Evolutionary conservation across 2,888 invertebrate genomes (phyloP).

Genomic region (Diarsia dahlii): DNA sequence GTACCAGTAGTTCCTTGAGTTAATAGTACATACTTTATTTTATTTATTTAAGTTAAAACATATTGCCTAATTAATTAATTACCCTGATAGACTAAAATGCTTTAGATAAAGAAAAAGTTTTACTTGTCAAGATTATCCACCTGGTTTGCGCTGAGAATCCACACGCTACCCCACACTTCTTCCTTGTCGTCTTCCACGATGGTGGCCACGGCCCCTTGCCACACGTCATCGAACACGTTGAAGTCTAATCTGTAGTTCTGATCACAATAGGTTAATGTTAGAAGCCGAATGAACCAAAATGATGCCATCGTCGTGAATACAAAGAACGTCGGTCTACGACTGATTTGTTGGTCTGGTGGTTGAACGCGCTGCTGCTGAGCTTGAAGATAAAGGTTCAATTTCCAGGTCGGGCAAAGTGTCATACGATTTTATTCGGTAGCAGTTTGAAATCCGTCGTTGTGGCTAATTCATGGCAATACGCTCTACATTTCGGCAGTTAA

Average conservation of each 20-base stretch:
- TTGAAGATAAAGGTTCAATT: not conserved
- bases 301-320: not conserved
- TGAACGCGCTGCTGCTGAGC: not conserved
- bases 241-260: slow-evolving; percentile 93
- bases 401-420: not conserved
- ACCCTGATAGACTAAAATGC: no score
- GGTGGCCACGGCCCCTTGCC: slow-evolving; percentile 95
- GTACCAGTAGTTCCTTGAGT: no score
- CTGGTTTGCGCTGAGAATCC: slow-evolving; percentile 91
- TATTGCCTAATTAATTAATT: no score
- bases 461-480: not conserved
- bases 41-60: no score
- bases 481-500: not conserved
- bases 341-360: not conserved
- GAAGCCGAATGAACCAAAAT: not conserved
- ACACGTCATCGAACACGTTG: slow-evolving; percentile 87
- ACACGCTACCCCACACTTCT: slow-evolving; percentile 93
- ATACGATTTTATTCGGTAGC: not conserved
- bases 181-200: slow-evolving; percentile 91
- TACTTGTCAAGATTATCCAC: slow-evolving; percentile 92
- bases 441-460: no score
- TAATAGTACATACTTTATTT: no score
- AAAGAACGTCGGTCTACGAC: not conserved
- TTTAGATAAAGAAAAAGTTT: slow-evolving; percentile 47
- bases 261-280: not conserved